phyloP scores from a whole-genome alignment of 2,113 vertebrate species.

The Cavia aperea region DNA sequence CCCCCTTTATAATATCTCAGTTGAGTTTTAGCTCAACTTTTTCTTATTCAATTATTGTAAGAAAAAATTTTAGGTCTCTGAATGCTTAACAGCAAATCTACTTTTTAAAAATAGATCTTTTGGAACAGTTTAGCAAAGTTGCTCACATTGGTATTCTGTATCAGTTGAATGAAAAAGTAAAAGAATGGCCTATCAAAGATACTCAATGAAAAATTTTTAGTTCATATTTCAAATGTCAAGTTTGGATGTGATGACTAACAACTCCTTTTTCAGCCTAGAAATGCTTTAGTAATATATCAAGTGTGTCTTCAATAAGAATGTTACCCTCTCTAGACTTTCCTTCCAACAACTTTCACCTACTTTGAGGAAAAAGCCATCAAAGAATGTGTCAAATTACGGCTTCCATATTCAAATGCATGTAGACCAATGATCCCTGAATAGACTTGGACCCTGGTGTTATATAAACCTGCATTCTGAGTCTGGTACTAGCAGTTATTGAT shows the following conservation, averaged over 20 bases:
- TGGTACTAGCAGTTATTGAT: background rate
- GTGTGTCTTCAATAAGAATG: background rate
- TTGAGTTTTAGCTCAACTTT: background rate
- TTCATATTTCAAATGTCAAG: background rate
- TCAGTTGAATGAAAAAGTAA: background rate
- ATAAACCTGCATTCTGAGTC: background rate
- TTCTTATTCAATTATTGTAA: background rate
- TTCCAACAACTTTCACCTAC: slow-evolving; percentile 5
- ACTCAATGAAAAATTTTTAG: background rate
- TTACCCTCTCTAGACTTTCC: background rate
- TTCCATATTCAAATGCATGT: background rate
- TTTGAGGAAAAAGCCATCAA: slow-evolving; percentile 1
- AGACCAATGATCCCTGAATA: background rate
- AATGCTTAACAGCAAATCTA: background rate
- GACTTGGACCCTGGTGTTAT: background rate
- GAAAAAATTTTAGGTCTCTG: background rate
- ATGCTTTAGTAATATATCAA: background rate
- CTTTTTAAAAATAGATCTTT: background rate
- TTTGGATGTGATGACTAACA: background rate
- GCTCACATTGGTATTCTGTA: background rate
- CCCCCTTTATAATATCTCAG: background rate
- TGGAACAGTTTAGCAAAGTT: background rate
- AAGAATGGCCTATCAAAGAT: background rate
- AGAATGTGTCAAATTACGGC: background rate
- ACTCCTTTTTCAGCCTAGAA: background rate